These are phyloP conservation scores for Acanthosepion lycidas DNA, from an alignment of 2,888 invertebrate genomes.

Conservation along the genomic window DNA sequence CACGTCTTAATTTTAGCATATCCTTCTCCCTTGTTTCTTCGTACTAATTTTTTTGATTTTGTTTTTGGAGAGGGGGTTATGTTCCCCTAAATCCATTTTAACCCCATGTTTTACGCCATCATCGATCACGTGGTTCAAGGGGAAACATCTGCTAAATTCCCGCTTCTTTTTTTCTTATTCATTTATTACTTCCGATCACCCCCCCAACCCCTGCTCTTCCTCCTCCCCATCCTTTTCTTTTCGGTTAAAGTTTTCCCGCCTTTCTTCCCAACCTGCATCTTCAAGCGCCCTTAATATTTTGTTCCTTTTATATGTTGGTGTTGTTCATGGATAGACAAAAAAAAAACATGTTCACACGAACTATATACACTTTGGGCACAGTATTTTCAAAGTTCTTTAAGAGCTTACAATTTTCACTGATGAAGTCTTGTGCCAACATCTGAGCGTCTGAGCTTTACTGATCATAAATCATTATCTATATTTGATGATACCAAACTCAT, in stretches of 20 bases:
- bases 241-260: not conserved
- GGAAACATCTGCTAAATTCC: constrained; percentile 33
- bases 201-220: not conserved
- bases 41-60: not conserved
- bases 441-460: not conserved
- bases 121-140: constrained; percentile 33
- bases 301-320: not conserved
- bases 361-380: not conserved
- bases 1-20: too few species aligned
- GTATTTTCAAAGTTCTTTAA: not conserved
- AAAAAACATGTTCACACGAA: not conserved
- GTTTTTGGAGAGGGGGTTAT: not conserved
- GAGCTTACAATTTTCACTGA: not conserved
- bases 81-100: not conserved
- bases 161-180: not conserved
- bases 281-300: not conserved
- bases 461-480: not conserved
- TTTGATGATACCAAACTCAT: not conserved
- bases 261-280: not conserved
- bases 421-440: not conserved
- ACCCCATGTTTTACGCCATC: not conserved
- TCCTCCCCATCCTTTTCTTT: not conserved
- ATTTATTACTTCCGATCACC: too few species aligned
- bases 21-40: not conserved
- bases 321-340: not conserved